Percentiles rank a stretch among this genome's conserved stretches.
phyloP scores from a whole-genome alignment of 2,797 vertebrate genomes.

The Acropternis orthonyx region DNA sequence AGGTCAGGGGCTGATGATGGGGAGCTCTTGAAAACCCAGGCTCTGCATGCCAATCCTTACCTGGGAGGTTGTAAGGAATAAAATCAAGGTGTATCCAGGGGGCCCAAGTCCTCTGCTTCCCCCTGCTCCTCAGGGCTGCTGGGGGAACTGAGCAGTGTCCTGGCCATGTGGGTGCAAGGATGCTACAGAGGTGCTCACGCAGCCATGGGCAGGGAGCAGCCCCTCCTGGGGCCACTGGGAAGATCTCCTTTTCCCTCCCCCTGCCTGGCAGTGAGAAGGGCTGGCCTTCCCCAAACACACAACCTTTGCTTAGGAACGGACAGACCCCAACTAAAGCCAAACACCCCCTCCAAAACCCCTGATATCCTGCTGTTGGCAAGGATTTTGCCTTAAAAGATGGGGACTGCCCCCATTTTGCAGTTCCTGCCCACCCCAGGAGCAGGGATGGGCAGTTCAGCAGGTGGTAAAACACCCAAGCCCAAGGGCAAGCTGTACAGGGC shows the following conservation, averaged over 20 bases:
- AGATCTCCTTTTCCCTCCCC: not conserved
- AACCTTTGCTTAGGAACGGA: not conserved
- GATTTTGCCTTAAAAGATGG: not conserved
- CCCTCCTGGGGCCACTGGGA: not conserved
- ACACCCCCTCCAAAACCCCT: not conserved
- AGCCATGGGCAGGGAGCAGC: not conserved
- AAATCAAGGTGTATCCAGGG: not conserved
- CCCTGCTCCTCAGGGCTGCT: not conserved
- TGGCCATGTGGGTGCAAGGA: not conserved
- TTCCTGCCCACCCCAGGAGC: not conserved
- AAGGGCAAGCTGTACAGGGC: not conserved
- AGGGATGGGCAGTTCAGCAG: not conserved
- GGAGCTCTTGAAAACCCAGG: not conserved
- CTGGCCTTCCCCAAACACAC: not conserved
- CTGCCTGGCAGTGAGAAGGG: not conserved
- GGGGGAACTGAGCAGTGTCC: not conserved
- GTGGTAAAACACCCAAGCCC: not conserved
- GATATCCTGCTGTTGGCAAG: not conserved
- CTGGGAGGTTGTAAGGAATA: not conserved
- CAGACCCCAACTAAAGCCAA: not conserved
- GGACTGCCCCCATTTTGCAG: not conserved
- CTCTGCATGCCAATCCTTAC: not conserved
- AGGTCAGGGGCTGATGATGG: not conserved
- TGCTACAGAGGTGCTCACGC: not conserved
- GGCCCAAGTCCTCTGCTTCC: not conserved